Conservation (phyloP, 2,888 invertebrate species). For the Caenorhabditis sp. region DNA sequence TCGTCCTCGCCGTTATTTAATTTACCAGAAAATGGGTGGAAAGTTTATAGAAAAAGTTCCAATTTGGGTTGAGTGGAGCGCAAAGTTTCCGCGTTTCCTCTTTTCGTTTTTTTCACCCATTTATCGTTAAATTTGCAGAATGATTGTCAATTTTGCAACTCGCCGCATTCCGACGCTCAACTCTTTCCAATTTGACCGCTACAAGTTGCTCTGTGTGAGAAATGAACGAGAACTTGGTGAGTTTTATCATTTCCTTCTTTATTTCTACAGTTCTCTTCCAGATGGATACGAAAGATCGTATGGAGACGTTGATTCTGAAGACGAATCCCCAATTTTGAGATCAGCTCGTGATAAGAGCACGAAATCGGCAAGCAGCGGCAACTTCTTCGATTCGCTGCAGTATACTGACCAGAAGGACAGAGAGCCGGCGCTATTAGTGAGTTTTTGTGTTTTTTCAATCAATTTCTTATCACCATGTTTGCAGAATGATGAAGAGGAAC, state of each 20-base stretch:
- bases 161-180: constrained; percentile 54
- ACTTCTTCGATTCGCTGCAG: constrained; percentile 60
- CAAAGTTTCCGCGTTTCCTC: background rate
- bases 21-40: background rate
- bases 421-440: constrained; percentile 40
- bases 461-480: background rate
- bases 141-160: constrained; percentile 65
- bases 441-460: background rate
- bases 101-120: constrained; percentile 1
- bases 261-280: constrained; percentile 15
- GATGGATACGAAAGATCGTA: constrained; percentile 56
- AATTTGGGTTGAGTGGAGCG: background rate
- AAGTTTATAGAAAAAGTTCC: background rate
- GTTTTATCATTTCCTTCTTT: background rate
- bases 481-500: constrained; percentile 40
- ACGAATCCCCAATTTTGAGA: constrained; percentile 56
- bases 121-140: constrained; percentile 43
- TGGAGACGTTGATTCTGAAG: constrained; percentile 60
- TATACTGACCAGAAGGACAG: constrained; percentile 31
- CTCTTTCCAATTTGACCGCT: constrained; percentile 53
- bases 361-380: constrained; percentile 2
- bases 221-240: constrained; percentile 59
- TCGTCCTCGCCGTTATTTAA: background rate
- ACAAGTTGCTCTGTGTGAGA: constrained; percentile 56
- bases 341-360: constrained; percentile 16